These are phyloP conservation scores for Toxostoma redivivum DNA, from an alignment of 2,113 vertebrate species.

Conservation along the genomic window DNA sequence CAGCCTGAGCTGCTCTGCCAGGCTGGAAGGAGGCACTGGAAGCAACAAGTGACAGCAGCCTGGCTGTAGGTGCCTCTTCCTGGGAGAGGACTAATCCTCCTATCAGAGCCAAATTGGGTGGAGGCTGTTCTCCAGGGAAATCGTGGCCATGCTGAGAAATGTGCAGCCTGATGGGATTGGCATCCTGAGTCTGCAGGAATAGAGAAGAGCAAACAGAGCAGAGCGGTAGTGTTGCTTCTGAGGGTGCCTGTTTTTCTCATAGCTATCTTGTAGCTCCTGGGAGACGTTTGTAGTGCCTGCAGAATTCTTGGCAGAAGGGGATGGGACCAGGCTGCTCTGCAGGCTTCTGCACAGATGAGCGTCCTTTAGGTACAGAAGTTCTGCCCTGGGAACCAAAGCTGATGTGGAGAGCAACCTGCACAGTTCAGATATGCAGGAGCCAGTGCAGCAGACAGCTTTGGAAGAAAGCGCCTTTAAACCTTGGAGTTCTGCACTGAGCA, in stretches of 20 bases:
- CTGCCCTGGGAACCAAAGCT: not conserved
- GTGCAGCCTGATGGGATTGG: not conserved
- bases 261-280: not conserved
- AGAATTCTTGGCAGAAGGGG: rapidly evolving
- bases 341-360: not conserved
- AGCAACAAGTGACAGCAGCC: not conserved
- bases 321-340: not conserved
- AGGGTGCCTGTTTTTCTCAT: not conserved
- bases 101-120: not conserved
- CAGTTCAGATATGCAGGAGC: not conserved
- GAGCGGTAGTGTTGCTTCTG: not conserved
- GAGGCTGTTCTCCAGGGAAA: not conserved
- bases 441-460: not conserved
- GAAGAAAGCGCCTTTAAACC: not conserved
- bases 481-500: not conserved
- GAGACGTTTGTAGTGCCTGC: rapidly evolving
- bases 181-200: not conserved
- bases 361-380: not conserved
- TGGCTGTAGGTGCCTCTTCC: not conserved
- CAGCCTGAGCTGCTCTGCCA: not conserved
- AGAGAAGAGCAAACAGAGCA: not conserved
- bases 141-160: rapidly evolving
- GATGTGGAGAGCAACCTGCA: rapidly evolving
- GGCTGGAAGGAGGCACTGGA: not conserved
- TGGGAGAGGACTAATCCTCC: not conserved